phyloP scores from a whole-genome alignment of 2,888 invertebrate species.

The Macrophya annulata region DNA sequence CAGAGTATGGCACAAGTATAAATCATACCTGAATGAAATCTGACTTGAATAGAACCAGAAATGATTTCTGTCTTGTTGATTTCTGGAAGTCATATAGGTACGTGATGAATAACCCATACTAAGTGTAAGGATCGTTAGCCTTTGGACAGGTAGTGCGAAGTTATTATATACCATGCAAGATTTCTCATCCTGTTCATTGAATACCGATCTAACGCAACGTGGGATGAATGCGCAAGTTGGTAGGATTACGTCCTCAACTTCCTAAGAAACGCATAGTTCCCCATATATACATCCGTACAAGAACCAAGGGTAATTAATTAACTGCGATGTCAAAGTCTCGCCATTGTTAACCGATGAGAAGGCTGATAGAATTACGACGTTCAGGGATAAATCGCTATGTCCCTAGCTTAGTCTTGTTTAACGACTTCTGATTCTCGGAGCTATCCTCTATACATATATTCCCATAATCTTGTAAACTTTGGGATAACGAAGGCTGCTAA shows the following conservation, averaged over 20 bases:
- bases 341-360: conserved; percentile 45
- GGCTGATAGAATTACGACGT: conserved; percentile 16
- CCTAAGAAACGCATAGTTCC: conserved; percentile 27
- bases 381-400: not conserved
- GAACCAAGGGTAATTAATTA: conserved; percentile 39
- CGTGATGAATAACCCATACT: conserved; percentile 7
- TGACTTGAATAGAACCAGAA: conserved; percentile 4
- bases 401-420: conserved; percentile 14
- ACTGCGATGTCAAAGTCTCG: conserved; percentile 24
- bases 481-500: not conserved
- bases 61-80: conserved; percentile 31
- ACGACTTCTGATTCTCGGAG: not conserved
- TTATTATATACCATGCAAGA: not conserved
- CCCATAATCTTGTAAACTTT: conserved; percentile 1
- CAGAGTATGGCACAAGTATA: no score
- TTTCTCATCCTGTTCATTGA: conserved; percentile 21
- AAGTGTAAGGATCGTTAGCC: not conserved
- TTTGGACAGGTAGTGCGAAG: conserved; percentile 29
- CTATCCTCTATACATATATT: not conserved
- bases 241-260: conserved; percentile 33
- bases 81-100: not conserved
- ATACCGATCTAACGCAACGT: conserved; percentile 4
- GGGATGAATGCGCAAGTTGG: conserved; percentile 39
- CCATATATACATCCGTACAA: conserved; percentile 4
- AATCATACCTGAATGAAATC: not conserved